These are phyloP conservation scores for Tyto alba DNA, from an alignment of 2,113 vertebrate species.

Conservation along the genomic window DNA sequence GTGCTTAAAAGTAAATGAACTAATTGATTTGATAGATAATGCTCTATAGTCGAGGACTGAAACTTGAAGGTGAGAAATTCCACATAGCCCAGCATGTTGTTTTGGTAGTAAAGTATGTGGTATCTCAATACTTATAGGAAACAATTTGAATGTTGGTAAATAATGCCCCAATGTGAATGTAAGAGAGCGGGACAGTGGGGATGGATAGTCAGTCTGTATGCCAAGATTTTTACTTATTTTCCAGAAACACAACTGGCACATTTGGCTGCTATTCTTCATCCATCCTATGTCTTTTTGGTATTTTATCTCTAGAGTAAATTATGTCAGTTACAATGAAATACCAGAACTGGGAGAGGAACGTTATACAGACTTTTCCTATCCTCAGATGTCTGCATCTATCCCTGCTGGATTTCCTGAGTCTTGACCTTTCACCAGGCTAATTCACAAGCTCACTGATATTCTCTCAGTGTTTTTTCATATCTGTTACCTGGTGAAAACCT, in stretches of 20 bases:
- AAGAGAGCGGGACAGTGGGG: not conserved
- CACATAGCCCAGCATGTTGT: not conserved
- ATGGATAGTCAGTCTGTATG: not conserved
- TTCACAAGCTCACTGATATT: not conserved
- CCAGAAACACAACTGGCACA: not conserved
- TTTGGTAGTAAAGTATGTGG: not conserved
- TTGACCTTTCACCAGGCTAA: not conserved
- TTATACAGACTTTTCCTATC: not conserved
- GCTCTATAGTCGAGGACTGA: not conserved
- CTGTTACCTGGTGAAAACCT: not conserved
- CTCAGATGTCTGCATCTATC: not conserved
- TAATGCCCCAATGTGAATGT: not conserved
- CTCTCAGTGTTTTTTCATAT: not conserved
- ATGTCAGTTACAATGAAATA: not conserved
- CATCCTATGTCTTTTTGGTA: not conserved
- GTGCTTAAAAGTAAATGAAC: not conserved
- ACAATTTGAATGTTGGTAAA: not conserved
- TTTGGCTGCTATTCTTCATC: not conserved
- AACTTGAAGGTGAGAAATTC: not conserved
- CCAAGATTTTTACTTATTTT: not conserved
- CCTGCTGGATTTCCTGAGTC: not conserved
- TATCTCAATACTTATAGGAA: not conserved
- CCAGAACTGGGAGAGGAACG: not conserved
- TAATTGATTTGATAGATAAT: not conserved
- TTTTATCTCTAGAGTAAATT: not conserved